These are phyloP conservation scores for Porites evermanni DNA, from an alignment of 92 coral and sea anemone genomes.

Conservation along the genomic window DNA sequence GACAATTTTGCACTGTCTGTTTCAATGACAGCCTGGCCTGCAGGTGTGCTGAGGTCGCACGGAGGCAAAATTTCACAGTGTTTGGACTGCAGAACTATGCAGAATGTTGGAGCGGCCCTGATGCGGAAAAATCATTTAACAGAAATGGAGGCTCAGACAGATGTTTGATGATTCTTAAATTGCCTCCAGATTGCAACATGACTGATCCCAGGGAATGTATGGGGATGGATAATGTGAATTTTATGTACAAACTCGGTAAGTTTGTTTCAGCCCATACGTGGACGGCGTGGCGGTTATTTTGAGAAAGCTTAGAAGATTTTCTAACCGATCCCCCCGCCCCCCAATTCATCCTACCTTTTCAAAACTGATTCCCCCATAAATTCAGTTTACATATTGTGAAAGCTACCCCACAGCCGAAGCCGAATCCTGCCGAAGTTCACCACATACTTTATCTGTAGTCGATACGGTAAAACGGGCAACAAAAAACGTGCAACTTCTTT, in stretches of 20 bases:
- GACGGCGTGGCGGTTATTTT: no score
- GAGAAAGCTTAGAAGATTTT: no score
- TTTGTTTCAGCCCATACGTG: not conserved
- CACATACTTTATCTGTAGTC: no score
- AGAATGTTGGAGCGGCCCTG: slow-evolving; percentile 78
- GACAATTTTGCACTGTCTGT: no score
- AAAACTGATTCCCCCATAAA: no score
- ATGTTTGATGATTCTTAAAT: slow-evolving; percentile 41
- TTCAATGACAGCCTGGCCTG: slow-evolving; percentile 63
- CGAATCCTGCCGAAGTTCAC: no score
- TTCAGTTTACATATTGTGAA: no score
- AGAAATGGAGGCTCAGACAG: slow-evolving; percentile 28
- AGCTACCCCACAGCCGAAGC: no score
- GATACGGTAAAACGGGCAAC: no score
- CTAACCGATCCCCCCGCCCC: no score
- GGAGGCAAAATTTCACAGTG: slow-evolving; percentile 40
- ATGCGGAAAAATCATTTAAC: slow-evolving; percentile 26
- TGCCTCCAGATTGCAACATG: slow-evolving; percentile 50
- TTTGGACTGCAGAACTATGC: slow-evolving; percentile 78
- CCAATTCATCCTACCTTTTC: no score
- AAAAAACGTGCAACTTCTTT: no score
- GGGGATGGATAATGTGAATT: slow-evolving; percentile 52
- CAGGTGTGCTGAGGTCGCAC: slow-evolving; percentile 66
- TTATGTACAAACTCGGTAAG: slow-evolving; percentile 50
- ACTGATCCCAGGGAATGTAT: slow-evolving; percentile 61